Evolutionary conservation across 2,888 invertebrate species (phyloP).

Genomic region (Stenichneumon culpator): DNA sequence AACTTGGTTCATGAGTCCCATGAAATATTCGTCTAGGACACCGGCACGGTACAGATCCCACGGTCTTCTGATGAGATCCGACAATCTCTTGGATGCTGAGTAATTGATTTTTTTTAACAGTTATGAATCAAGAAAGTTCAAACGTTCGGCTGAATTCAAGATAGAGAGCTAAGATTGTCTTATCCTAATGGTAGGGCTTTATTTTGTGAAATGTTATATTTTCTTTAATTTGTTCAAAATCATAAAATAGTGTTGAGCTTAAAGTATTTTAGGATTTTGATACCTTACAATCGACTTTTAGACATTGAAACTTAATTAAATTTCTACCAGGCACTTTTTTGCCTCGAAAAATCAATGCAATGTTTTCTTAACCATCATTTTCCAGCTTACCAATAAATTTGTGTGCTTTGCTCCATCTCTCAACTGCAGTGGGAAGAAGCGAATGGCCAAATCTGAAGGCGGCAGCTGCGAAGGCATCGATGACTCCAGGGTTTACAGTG

Average conservation of each 20-base stretch:
- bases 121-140: neutral
- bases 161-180: neutral
- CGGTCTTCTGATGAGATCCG: constrained; percentile 95
- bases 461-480: constrained; percentile 96
- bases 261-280: neutral
- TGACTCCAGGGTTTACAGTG: constrained; percentile 94
- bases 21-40: constrained; percentile 95
- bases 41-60: constrained; percentile 96
- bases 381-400: constrained; percentile 92
- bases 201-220: neutral
- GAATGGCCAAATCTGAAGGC: constrained; percentile 97
- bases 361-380: neutral
- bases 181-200: neutral
- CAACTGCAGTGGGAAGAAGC: constrained; percentile 94
- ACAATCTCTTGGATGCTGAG: constrained; percentile 94
- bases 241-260: neutral
- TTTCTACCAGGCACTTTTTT: neutral
- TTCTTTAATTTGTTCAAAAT: neutral
- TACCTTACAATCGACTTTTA: neutral
- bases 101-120: constrained; percentile 66
- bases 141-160: neutral
- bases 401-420: constrained; percentile 97
- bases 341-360: neutral
- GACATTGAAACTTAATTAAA: neutral
- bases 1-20: constrained; percentile 97